These are phyloP conservation scores for Oxyscelio sp. DNA, from an alignment of 2,888 invertebrate species.

Conservation along the genomic window DNA sequence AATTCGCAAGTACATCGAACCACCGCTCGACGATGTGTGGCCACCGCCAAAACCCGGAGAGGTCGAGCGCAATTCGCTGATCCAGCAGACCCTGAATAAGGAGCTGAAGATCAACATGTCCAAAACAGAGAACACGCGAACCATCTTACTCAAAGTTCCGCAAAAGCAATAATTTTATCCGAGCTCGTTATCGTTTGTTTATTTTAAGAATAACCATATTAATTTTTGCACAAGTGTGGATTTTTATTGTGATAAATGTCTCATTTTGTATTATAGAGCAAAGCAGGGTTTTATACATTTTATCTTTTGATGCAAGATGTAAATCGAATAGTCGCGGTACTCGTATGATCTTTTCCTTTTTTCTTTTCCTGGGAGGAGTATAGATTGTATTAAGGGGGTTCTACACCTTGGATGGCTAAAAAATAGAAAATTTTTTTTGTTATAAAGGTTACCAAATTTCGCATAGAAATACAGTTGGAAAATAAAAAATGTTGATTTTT, in stretches of 20 bases:
- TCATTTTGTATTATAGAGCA: conserved; percentile 29
- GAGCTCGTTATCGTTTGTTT: not conserved
- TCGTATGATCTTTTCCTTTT: no score
- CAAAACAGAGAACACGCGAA: conserved; percentile 85
- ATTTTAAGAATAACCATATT: not conserved
- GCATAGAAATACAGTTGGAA: no score
- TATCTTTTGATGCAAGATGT: conserved; percentile 9
- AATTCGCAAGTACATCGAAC: conserved; percentile 89
- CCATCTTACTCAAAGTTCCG: conserved; percentile 85
- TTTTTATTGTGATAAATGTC: conserved; percentile 48
- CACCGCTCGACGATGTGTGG: conserved; percentile 91
- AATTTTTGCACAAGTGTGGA: conserved; percentile 36
- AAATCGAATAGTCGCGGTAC: no score
- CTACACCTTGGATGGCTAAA: no score
- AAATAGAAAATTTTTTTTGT: no score
- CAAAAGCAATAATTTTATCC: conserved; percentile 81
- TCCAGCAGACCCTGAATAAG: conserved; percentile 79
- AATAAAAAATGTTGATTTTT: no score
- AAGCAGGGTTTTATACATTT: conserved; percentile 29
- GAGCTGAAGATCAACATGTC: conserved; percentile 87
- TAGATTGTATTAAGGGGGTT: no score
- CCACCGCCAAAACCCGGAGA: conserved; percentile 89
- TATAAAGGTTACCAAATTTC: no score
- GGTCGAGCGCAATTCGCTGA: conserved; percentile 56
- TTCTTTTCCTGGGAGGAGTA: no score